A percentile compares a stretch with the other conserved stretches of the same genome.
Conservation (phyloP, 2,888 invertebrate genomes). For the Eumacrocentrus americanus region DNA sequence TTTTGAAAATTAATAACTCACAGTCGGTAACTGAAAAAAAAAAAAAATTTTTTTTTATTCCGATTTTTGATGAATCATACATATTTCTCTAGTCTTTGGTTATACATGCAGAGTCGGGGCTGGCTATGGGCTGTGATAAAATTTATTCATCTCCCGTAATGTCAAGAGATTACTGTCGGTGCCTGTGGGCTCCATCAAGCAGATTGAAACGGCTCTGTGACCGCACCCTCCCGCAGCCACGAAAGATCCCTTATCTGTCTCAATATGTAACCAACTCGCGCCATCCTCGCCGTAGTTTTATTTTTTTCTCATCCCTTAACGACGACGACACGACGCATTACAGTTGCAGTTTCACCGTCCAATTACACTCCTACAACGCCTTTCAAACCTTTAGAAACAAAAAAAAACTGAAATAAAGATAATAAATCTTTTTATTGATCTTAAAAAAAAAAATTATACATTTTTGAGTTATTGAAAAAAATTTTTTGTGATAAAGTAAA, state of each 20-base stretch:
- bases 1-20: no score
- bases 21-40: background rate
- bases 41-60: background rate
- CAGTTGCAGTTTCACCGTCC: no score
- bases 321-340: no score
- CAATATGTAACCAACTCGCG: slow-evolving; percentile 1
- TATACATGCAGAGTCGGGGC: background rate
- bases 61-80: background rate
- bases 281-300: no score
- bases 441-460: no score
- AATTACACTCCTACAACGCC: no score
- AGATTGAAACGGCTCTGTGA: slow-evolving; percentile 41
- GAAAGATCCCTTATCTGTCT: background rate
- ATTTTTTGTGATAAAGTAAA: background rate
- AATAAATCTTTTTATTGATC: no score
- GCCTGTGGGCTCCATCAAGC: slow-evolving; percentile 44
- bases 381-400: no score
- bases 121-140: slow-evolving; percentile 41
- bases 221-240: background rate
- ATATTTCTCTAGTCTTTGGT: background rate
- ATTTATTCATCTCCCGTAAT: slow-evolving; percentile 48
- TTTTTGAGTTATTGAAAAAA: background rate
- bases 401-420: no score
- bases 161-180: slow-evolving; percentile 45
- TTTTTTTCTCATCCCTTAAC: background rate